These are phyloP conservation scores for Trichopria drosophilae DNA, from an alignment of 2,888 invertebrate genomes.

Conservation along the genomic window DNA sequence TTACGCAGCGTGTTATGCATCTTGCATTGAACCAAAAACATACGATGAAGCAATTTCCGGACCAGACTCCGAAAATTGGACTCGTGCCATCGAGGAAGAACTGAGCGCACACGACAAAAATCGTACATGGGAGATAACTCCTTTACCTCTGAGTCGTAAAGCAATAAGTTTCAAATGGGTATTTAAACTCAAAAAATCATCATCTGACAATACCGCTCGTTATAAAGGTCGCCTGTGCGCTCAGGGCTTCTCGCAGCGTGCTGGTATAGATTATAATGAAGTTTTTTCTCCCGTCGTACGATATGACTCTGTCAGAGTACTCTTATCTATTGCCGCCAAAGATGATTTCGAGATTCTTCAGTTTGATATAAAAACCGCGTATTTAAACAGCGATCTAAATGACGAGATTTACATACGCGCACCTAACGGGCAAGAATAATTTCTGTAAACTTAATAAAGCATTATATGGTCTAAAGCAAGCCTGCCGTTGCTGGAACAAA, in stretches of 20 bases:
- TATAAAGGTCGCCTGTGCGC: conserved; percentile 20
- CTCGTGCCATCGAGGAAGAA: conserved; percentile 9
- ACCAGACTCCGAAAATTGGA: neutral
- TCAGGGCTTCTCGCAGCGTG: conserved; percentile 14
- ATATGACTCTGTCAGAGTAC: conserved; percentile 5
- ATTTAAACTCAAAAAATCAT: conserved; percentile 7
- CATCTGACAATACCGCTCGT: neutral
- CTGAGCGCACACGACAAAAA: conserved; percentile 9
- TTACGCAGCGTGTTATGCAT: neutral
- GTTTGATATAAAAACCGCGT: conserved; percentile 13
- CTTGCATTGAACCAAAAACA: too few species aligned
- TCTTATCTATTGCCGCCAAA: conserved; percentile 4
- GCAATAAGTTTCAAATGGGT: conserved; percentile 13
- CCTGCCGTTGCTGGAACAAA: conserved; percentile 23
- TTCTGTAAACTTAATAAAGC: conserved; percentile 8
- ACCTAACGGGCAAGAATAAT: conserved; percentile 8
- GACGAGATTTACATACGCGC: conserved; percentile 10
- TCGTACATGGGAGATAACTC: conserved; percentile 2
- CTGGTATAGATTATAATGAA: conserved; percentile 11
- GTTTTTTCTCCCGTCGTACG: conserved; percentile 15
- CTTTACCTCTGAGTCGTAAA: conserved; percentile 6
- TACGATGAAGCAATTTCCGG: neutral
- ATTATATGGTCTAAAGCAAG: conserved; percentile 33
- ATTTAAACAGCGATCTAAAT: conserved; percentile 10
- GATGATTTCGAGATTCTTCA: conserved; percentile 3